Evolutionary conservation across 2,113 vertebrate genomes (phyloP), one percentile per base, ranked within the genome.

Genomic region (Silurus meridionalis): DNA sequence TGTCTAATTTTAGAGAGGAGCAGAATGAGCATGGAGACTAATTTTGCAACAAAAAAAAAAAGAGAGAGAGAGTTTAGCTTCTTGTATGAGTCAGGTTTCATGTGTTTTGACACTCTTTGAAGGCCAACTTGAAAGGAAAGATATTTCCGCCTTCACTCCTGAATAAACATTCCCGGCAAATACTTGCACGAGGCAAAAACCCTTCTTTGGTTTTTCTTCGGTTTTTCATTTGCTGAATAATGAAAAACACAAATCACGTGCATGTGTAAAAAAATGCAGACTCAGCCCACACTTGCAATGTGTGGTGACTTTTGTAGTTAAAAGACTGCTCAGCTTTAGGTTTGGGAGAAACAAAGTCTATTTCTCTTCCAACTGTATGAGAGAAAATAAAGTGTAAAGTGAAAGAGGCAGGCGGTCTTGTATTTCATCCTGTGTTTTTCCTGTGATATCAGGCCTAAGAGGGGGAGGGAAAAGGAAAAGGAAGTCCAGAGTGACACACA

Each of bases 381-480:
- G 37, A 89, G 28, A 86, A 81, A 83, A 37, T 37, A 37, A 50
- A 84, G 90, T 82, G 84, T 88, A 61, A 13, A 83, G 52, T n/a
- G 83, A 8, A 66, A 67, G 50, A 86, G 61, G 48, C 61, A 78
- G 63, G 58, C 67, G 84, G 85, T 82, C 61, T 69, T 89, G 66
- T 83, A 80, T 83, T 84, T 88, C 84, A 88, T 89, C 84, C 87
- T 85, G 78, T 86, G 85, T 86, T 86, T 63, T 74, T 86, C 77
- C 88, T 78, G 50, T 77, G 77, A 75, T 90, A 89, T 90, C 88
- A 83, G 84, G 61, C 61, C 83, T 83, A 55, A 83, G 81, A 75
- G 46, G 4, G 55, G 55, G 81, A 75, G 23, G 67, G n/a, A 69
- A 85, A 80, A 91, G 87, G 87, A 94, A 92, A 83, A 89, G 90